phyloP scores from a whole-genome alignment of 1,140 invertebrate species.

The Aricia agestis region DNA sequence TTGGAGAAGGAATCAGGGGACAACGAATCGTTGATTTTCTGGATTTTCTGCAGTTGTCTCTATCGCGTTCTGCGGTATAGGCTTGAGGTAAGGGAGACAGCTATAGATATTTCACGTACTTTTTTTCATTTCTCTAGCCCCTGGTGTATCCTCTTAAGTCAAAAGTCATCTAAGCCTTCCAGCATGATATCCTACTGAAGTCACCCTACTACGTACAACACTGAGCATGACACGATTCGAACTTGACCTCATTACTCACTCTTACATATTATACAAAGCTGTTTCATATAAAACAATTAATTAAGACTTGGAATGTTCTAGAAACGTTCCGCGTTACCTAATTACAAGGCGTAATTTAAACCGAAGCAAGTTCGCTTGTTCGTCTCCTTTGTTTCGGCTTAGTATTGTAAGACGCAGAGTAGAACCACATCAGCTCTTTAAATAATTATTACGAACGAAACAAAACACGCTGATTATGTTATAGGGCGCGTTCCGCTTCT shows the following conservation, averaged over 20 bases:
- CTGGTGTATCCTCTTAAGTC: too few relatives aligned
- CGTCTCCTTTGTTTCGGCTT: not conserved
- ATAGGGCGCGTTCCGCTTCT: too few relatives aligned
- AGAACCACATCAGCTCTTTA: not conserved
- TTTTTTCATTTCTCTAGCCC: too few relatives aligned
- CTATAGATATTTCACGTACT: too few relatives aligned
- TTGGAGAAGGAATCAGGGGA: too few relatives aligned
- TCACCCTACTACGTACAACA: not conserved
- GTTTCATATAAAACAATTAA: not conserved
- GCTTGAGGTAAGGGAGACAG: too few relatives aligned
- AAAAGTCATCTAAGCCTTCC: too few relatives aligned
- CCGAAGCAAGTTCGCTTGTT: not conserved
- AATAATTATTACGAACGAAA: too few relatives aligned
- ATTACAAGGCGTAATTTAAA: constrained; percentile 3
- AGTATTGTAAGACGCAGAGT: not conserved
- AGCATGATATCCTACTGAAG: not conserved
- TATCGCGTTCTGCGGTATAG: too few relatives aligned
- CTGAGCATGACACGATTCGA: not conserved
- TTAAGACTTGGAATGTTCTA: not conserved
- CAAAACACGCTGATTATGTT: too few relatives aligned
- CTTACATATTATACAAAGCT: not conserved
- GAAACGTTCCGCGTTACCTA: not conserved
- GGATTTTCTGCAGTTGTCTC: too few relatives aligned
- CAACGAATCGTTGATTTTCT: too few relatives aligned
- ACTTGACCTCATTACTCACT: not conserved